Percentiles rank a stretch among this genome's conserved stretches.
These are phyloP conservation scores for Acinonyx jubatus DNA, from an alignment of 2,113 vertebrate genomes.

Conservation along the genomic window DNA sequence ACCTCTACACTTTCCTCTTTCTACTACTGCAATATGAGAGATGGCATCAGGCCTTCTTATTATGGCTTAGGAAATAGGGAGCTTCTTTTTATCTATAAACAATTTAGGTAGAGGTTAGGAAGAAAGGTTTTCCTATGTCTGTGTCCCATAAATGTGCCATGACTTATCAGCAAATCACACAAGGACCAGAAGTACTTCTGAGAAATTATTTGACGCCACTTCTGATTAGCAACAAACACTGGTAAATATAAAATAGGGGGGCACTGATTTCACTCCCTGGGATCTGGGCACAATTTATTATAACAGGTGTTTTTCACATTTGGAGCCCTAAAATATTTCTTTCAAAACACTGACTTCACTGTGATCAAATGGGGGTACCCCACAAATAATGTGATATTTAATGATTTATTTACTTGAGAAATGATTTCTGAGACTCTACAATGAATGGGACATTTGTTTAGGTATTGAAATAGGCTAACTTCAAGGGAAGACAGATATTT, in stretches of 20 bases:
- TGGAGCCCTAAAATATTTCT: constrained; percentile 2
- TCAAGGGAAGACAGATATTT: not conserved
- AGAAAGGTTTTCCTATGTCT: not conserved
- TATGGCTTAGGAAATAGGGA: not conserved
- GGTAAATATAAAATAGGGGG: not conserved
- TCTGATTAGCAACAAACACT: not conserved
- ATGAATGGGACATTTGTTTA: constrained; percentile 20
- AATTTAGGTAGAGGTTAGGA: not conserved
- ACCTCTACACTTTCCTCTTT: not conserved
- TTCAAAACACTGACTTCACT: not conserved
- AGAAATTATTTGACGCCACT: not conserved
- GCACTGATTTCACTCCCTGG: not conserved
- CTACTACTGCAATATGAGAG: not conserved
- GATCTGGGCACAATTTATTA: constrained; percentile 10
- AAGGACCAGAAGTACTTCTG: not conserved
- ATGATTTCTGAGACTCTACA: constrained; percentile 12
- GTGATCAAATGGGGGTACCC: not conserved
- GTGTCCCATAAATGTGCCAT: not conserved
- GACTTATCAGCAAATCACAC: not conserved
- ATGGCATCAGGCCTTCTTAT: not conserved
- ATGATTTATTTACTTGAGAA: not conserved
- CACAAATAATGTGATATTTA: not conserved
- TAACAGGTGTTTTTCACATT: constrained; percentile 27
- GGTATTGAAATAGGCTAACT: constrained; percentile 10
- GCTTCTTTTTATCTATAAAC: not conserved